Base-by-base conservation (phyloP, 1,140 invertebrate species). In the Acromyrmex echinatior region DNA sequence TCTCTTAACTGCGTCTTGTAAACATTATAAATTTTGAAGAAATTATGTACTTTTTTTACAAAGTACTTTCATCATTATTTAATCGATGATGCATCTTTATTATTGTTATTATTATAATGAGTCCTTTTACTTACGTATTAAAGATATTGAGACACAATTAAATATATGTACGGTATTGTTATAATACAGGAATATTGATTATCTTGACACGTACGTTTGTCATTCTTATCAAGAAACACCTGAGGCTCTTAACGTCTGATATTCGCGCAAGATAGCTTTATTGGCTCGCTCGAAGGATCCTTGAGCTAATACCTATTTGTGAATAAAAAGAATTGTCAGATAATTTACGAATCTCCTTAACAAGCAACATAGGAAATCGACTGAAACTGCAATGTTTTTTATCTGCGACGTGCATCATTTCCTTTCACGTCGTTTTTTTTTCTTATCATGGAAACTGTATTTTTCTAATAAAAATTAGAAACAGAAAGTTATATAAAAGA, bases 211-310 rank as follows among this genome's bases (percentile, higher is more conserved):
- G 56, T 63, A 21, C 39, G 9, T 49, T 21, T 51, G 35, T 84
- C 45, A 49, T 84, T 21, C 28, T 71, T 81, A 39, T 71, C 79
- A 73, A 76, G 51, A 56, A 70, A 18, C 49, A 81, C 21, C 49
- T 70, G 65, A 81, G 7, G 0, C 51, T 56, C 25, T 81, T 70
- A 80, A 80, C n/a, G 28, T 68, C n/a, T 6, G 21, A 70, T n/a
- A 28, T 53, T 58, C n/a, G 31, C n/a, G 25, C 21, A 70, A 68
- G 65, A 68, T 58, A 18, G 9, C 49, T 80, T 35, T 65, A 80
- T 68, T 80, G 4, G 14, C n/a, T 70, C 12, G 14, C 25, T 65
- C 10, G 28, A 45, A 18, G 28, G 28, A 66, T 71, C n/a, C 49
- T 70, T 56, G 35, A 70, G 35, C 14, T 71, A 25, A 71, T 53